Percentiles rank a stretch among this genome's conserved stretches.
phyloP scores from a whole-genome alignment of 2,113 vertebrate genomes.

The Egretta garzetta region DNA sequence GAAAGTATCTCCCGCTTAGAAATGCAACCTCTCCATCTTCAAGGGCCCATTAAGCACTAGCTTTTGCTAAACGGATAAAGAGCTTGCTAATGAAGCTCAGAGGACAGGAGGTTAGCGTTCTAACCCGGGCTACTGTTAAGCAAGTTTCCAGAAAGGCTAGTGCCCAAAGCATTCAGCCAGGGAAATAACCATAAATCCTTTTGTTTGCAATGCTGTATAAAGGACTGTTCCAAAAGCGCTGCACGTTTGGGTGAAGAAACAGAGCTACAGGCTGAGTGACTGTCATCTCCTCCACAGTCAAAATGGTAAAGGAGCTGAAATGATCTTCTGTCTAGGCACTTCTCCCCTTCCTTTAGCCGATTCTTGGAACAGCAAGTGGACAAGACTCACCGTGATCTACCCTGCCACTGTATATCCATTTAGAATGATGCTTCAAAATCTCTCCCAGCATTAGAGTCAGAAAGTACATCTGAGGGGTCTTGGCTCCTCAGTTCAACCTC shows the following conservation, averaged over 20 bases:
- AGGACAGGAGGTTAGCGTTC: background rate
- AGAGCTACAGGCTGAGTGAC: background rate
- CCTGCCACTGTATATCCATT: background rate
- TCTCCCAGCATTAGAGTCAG: background rate
- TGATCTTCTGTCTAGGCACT: background rate
- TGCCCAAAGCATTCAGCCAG: background rate
- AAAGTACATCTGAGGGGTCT: background rate
- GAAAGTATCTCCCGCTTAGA: background rate
- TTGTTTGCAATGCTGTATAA: background rate
- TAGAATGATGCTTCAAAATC: background rate
- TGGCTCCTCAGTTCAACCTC: background rate
- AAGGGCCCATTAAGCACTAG: slow-evolving; percentile 4
- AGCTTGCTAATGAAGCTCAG: background rate
- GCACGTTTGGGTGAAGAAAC: background rate
- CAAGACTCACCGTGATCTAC: background rate
- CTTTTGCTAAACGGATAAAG: slow-evolving; percentile 18
- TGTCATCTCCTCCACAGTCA: background rate
- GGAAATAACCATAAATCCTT: background rate
- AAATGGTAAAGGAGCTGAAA: background rate
- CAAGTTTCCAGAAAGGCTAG: background rate
- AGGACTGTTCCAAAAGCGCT: background rate
- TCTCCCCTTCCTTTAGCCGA: background rate
- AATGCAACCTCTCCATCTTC: slow-evolving; percentile 1
- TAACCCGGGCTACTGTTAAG: slow-evolving; percentile 13
- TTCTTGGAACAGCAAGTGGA: background rate